These are phyloP conservation scores for Homarus gammarus DNA, from an alignment of 2,888 invertebrate genomes.

Conservation along the genomic window DNA sequence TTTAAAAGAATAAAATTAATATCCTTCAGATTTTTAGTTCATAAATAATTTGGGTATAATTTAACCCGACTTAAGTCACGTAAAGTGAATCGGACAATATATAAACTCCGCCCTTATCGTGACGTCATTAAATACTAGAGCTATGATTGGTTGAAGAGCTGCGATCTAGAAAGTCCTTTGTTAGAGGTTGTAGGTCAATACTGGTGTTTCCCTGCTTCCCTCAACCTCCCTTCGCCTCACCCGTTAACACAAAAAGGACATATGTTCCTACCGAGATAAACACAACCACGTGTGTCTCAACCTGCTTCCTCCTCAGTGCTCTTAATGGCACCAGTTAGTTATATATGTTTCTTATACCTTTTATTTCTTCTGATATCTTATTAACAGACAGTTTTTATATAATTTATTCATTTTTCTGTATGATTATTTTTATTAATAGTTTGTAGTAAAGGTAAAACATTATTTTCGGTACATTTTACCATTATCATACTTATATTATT, in stretches of 20 bases:
- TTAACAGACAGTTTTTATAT: no score
- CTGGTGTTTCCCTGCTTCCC: conserved; percentile 74
- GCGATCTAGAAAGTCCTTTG: conserved; percentile 75
- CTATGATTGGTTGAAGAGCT: conserved; percentile 59
- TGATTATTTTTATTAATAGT: no score
- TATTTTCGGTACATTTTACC: no score
- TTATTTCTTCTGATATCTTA: no score
- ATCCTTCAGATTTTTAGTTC: no score
- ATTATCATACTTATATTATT: no score
- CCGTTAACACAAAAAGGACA: conserved; percentile 66
- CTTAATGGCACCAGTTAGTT: no score
- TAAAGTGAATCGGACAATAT: not conserved
- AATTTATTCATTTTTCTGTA: no score
- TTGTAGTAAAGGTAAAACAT: no score
- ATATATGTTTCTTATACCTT: no score
- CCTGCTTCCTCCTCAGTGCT: no score
- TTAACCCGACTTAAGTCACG: not conserved
- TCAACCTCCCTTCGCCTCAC: conserved; percentile 47
- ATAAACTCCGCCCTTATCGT: conserved; percentile 51
- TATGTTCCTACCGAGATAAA: conserved; percentile 69
- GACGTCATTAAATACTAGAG: conserved; percentile 30
- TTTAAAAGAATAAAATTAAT: not conserved
- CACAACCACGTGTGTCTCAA: conserved; percentile 71
- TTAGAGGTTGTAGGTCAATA: conserved; percentile 73
- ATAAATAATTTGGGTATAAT: not conserved